Percentiles rank a stretch among this genome's conserved stretches.
Evolutionary conservation across 2,113 vertebrate genomes (phyloP).

Genomic region (Mionectes macconnelli): DNA sequence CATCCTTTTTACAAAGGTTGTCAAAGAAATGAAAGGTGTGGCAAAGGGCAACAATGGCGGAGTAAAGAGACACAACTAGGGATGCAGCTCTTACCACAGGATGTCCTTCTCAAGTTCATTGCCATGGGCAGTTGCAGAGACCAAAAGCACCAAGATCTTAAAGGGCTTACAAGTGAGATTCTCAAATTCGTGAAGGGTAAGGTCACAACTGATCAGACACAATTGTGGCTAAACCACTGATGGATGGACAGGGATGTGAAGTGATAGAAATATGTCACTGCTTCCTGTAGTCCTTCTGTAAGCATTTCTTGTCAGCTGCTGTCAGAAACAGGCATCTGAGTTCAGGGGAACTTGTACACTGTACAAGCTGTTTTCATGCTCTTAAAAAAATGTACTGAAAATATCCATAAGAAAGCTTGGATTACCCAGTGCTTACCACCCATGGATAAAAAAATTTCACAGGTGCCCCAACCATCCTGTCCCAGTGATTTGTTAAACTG

Average conservation of each 20-base stretch:
- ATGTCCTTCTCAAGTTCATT: neutral
- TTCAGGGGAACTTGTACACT: neutral
- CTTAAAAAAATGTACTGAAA: neutral
- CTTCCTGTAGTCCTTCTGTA: neutral
- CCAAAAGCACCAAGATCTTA: neutral
- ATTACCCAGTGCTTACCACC: neutral
- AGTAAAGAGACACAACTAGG: neutral
- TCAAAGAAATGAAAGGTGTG: neutral
- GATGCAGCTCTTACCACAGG: neutral
- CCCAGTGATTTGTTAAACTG: neutral
- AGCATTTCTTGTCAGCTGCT: neutral
- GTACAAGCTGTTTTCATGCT: neutral
- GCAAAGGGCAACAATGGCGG: fast-evolving
- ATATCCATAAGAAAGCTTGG: neutral
- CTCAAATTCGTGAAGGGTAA: neutral
- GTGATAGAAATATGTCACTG: conserved; percentile 33
- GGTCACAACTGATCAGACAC: neutral
- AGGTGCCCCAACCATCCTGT: neutral
- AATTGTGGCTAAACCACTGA: neutral
- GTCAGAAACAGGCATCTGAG: neutral
- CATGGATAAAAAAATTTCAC: neutral
- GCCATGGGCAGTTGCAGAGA: neutral
- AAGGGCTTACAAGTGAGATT: neutral
- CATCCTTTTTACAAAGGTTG: neutral
- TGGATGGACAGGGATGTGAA: conserved; percentile 1